Evolutionary conservation across 2,888 invertebrate genomes (phyloP), one percentile per base, ranked within the genome.

Genomic region (Strigamia transsilvanica): DNA sequence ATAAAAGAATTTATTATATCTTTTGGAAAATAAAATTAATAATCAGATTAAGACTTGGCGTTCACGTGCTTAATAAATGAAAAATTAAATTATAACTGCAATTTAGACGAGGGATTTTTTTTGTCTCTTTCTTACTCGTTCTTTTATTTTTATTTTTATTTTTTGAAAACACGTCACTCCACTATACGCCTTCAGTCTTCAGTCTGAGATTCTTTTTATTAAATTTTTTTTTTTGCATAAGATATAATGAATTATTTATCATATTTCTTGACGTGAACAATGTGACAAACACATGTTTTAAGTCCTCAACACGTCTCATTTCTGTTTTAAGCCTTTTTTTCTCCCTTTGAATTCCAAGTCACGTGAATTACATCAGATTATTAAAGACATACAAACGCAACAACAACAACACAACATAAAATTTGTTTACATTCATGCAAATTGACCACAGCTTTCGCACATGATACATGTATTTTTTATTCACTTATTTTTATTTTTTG

Each of bases 191-290:
- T 38, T 18, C 27, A 27, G 27, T 27, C 27, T 27, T 56, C 18
- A 18, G n/a, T 56, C 56, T 56, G 7, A 56, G 6, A n/a, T 18
- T 56, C n/a, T 56, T 56, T 46, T 15, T 27, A 27, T 38, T 38
- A 38, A 2, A 56, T 7, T n/a, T 27, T 32, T 32, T 73, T 73
- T 73, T 73, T 32, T 73, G 73, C 32, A 73, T 32, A 27, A 73
- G 32, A 73, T 73, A 73, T 73, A 73, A 73, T 73, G 73, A 73
- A 73, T 73, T 73, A 73, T 73, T 73, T 73, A 73, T 73, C 27
- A 27, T 32, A 27, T 9, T 73, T 61, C 32, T 73, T 73, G 73
- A 73, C 32, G 73, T 73, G 73, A 73, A 73, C 27, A 56, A 27
- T 32, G 73, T 73, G 73, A 73, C 73, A 73, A 73, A 73, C 32